Percentiles rank a stretch among this genome's conserved stretches.
Evolutionary conservation across 2,113 vertebrate species (phyloP).

Genomic region (Lepus europaeus): DNA sequence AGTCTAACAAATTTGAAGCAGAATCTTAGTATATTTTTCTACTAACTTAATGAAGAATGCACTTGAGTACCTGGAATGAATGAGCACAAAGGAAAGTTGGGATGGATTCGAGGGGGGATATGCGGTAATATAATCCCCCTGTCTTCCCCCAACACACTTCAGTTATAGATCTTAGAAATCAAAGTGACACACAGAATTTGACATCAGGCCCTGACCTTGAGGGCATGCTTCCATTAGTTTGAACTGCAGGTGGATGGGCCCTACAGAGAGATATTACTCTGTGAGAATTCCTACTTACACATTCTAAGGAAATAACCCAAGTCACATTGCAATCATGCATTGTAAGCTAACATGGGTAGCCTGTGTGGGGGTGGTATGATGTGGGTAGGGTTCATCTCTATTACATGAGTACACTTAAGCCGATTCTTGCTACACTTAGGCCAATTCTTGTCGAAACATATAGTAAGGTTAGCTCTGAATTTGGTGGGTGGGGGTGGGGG

Average conservation of each 20-base stretch:
- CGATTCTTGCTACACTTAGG: neutral
- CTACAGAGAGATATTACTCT: neutral
- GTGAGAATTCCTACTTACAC: neutral
- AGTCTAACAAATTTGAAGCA: neutral
- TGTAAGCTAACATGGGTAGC: neutral
- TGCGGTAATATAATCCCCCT: neutral
- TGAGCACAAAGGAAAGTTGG: neutral
- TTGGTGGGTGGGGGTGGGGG: neutral
- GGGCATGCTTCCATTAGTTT: neutral
- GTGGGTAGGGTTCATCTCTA: neutral
- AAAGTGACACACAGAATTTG: neutral
- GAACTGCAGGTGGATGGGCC: neutral
- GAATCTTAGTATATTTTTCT: neutral
- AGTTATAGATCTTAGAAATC: neutral
- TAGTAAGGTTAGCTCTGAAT: neutral
- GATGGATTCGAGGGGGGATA: neutral
- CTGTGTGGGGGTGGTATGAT: neutral
- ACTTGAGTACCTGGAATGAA: neutral
- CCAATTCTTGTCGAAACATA: neutral
- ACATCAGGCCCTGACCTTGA: neutral
- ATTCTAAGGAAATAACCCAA: neutral
- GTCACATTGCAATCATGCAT: neutral
- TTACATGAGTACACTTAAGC: too few species aligned
- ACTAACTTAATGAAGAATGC: neutral
- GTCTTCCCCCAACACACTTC: neutral